Conservation (phyloP, 2,888 invertebrate genomes). For the Brenthis daphne region DNA sequence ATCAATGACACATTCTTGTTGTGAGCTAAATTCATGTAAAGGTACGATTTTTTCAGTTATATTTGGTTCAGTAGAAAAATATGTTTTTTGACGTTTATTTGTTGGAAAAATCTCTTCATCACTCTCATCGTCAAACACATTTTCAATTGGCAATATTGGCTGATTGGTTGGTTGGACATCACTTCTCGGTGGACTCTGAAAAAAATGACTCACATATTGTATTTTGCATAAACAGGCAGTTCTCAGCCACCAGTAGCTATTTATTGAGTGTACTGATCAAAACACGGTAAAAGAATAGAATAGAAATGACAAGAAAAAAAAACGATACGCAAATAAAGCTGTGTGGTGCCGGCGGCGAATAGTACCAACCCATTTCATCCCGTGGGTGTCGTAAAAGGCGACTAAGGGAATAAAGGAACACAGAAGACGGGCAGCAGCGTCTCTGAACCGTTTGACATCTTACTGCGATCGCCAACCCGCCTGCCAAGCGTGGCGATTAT, state of each 20-base stretch:
- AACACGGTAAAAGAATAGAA: background rate
- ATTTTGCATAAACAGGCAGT: too few species aligned
- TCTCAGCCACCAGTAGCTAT: too few species aligned
- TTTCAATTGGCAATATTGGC: too few species aligned
- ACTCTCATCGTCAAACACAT: too few species aligned
- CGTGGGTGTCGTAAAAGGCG: background rate
- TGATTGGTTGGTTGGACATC: too few species aligned
- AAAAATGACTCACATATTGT: too few species aligned
- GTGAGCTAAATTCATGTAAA: constrained; percentile 30
- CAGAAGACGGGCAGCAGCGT: background rate
- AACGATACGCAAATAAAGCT: too few species aligned
- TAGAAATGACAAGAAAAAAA: background rate
- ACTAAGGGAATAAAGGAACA: background rate
- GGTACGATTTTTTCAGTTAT: constrained; percentile 20
- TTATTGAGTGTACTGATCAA: too few species aligned
- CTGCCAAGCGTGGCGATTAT: constrained; percentile 1
- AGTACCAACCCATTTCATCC: background rate
- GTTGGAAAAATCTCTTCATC: constrained; percentile 42
- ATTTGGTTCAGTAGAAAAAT: background rate
- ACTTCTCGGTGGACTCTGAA: too few species aligned
- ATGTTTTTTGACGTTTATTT: constrained; percentile 17
- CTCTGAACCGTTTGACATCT: background rate
- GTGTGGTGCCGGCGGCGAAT: too few species aligned
- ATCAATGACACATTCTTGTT: constrained; percentile 3
- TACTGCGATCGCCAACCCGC: constrained; percentile 3